These are phyloP conservation scores for Platichthys stellatus DNA, from an alignment of 2,113 vertebrate species.

Conservation along the genomic window DNA sequence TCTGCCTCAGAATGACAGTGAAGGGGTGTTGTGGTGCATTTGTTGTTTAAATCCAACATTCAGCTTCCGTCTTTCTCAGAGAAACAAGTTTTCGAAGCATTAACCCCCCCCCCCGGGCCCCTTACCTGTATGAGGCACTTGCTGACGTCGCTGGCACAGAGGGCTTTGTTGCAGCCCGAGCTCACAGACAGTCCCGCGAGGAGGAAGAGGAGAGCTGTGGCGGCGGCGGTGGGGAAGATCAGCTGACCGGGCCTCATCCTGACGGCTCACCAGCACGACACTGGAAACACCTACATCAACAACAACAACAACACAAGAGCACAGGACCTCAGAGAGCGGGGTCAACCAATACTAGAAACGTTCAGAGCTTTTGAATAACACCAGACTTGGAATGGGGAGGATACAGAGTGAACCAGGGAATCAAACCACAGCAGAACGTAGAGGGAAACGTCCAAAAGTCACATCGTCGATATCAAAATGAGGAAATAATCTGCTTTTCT, in stretches of 20 bases:
- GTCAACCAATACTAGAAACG: too few species aligned
- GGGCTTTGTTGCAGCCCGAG: slow-evolving; percentile 93
- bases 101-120: too few species aligned
- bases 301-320: neutral
- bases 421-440: too few species aligned
- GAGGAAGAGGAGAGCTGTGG: slow-evolving; percentile 83
- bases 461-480: too few species aligned
- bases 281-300: slow-evolving; percentile 62
- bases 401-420: too few species aligned
- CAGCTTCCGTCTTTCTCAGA: too few species aligned
- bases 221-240: slow-evolving; percentile 67
- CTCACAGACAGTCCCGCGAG: slow-evolving; percentile 83
- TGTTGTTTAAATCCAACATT: too few species aligned
- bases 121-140: slow-evolving; percentile 97
- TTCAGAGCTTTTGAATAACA: too few species aligned
- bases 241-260: slow-evolving; percentile 86
- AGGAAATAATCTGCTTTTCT: neutral
- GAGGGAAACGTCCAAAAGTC: too few species aligned
- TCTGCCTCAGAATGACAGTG: neutral
- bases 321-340: neutral
- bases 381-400: too few species aligned
- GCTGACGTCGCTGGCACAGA: slow-evolving; percentile 98
- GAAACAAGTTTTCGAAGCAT: too few species aligned
- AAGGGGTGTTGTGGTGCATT: neutral
- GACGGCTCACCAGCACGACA: slow-evolving; percentile 66